These are phyloP conservation scores for Actinia tenebrosa DNA, from an alignment of 64 coral and sea anemone species.

Conservation along the genomic window DNA sequence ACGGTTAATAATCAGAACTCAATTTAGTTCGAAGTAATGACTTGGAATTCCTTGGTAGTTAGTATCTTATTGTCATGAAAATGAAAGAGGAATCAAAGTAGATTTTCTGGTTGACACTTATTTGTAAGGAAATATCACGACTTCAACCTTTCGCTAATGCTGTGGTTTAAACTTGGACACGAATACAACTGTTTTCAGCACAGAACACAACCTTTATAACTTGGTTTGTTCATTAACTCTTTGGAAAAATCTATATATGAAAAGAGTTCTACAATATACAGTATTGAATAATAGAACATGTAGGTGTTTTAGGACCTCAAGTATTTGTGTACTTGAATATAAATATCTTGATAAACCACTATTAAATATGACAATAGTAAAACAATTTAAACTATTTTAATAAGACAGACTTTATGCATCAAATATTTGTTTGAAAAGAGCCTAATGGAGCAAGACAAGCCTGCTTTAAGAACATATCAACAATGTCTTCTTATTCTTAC, in stretches of 20 bases:
- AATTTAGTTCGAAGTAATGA: background rate
- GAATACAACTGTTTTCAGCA: no score
- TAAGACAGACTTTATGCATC: conserved; percentile 8
- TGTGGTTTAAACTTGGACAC: background rate
- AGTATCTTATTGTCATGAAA: background rate
- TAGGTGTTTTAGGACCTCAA: background rate
- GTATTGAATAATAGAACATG: background rate
- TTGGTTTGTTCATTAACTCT: background rate
- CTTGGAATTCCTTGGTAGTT: conserved; percentile 5
- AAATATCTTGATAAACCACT: background rate
- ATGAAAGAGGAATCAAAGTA: background rate
- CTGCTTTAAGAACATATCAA: background rate
- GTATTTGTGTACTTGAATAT: background rate
- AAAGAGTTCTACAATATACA: background rate
- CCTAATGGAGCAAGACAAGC: background rate
- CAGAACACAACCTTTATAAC: no score
- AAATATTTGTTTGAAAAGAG: background rate
- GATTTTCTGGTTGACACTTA: background rate
- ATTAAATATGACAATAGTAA: background rate
- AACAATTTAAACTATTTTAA: conserved; percentile 15
- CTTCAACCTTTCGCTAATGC: background rate
- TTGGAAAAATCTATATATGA: background rate
- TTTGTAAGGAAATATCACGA: background rate
- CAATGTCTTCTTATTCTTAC: no score
- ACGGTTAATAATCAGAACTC: background rate